These are phyloP conservation scores for Strigops habroptila DNA, from an alignment of 2,113 vertebrate genomes.

Conservation along the genomic window DNA sequence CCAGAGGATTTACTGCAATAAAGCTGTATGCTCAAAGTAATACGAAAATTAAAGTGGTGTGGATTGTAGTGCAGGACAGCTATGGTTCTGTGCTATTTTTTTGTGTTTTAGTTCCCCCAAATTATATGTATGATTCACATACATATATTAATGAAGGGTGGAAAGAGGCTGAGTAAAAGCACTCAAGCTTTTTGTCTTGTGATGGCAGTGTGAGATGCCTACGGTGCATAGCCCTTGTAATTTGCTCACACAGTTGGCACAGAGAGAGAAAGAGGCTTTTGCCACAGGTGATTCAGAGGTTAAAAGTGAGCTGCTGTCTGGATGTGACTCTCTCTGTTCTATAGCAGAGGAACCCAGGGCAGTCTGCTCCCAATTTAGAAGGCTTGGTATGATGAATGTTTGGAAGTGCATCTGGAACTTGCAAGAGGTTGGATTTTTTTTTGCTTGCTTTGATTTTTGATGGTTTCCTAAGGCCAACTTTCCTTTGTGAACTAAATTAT, in stretches of 20 bases:
- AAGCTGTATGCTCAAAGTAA: background rate
- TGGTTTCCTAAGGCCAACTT: background rate
- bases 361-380: background rate
- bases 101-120: background rate
- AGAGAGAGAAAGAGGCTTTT: background rate
- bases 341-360: fast-evolving
- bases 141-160: background rate
- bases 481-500: background rate
- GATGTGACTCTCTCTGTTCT: background rate
- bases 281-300: background rate
- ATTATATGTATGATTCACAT: background rate
- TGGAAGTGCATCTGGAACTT: background rate
- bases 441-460: background rate
- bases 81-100: background rate
- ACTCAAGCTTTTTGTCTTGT: background rate
- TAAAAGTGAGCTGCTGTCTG: background rate
- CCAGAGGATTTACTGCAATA: background rate
- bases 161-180: background rate
- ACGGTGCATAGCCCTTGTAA: background rate
- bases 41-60: background rate
- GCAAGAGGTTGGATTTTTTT: background rate
- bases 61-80: background rate
- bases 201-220: background rate
- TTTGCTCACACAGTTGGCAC: background rate
- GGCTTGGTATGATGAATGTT: background rate